Percentiles rank a stretch among this genome's conserved stretches.
Conservation (phyloP, 2,888 invertebrate genomes). For the Orthosia gracilis region DNA sequence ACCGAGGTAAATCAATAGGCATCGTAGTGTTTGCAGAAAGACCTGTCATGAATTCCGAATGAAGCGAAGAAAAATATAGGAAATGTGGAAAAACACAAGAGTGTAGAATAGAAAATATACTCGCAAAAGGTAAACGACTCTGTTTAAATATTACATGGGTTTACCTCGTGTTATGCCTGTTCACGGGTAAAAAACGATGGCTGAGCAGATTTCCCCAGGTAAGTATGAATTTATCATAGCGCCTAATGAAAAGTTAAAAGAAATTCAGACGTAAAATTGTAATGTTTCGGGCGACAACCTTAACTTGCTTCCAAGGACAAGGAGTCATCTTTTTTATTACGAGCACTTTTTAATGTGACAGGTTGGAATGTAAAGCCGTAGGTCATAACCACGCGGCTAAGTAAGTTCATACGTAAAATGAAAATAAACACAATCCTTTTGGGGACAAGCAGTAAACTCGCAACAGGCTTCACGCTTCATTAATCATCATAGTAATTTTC, state of each 20-base stretch:
- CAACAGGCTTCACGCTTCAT: neutral
- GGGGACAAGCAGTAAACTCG: too few species aligned
- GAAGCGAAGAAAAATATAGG: conserved; percentile 25
- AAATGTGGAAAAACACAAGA: conserved; percentile 28
- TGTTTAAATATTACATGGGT: conserved; percentile 67
- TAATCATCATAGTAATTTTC: neutral
- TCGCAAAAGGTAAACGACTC: conserved; percentile 44
- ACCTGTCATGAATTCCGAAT: conserved; percentile 36
- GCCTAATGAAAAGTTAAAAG: conserved; percentile 65
- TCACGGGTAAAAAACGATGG: conserved; percentile 60
- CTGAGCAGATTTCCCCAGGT: conserved; percentile 74
- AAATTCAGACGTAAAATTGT: conserved; percentile 59
- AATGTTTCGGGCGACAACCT: conserved; percentile 38
- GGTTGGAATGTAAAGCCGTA: neutral
- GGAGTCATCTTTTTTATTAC: conserved; percentile 9
- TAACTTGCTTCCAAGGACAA: conserved; percentile 19
- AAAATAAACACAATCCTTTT: neutral
- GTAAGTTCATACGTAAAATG: neutral
- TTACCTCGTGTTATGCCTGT: conserved; percentile 34
- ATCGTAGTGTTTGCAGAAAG: conserved; percentile 9
- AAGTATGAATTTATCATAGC: conserved; percentile 73
- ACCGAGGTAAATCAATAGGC: conserved; percentile 6
- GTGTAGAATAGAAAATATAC: conserved; percentile 39
- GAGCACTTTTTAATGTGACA: conserved; percentile 7
- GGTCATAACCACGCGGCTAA: neutral